Evolutionary conservation across 2,797 vertebrate genomes (phyloP).

Genomic region (Rhinogobio ventralis): DNA sequence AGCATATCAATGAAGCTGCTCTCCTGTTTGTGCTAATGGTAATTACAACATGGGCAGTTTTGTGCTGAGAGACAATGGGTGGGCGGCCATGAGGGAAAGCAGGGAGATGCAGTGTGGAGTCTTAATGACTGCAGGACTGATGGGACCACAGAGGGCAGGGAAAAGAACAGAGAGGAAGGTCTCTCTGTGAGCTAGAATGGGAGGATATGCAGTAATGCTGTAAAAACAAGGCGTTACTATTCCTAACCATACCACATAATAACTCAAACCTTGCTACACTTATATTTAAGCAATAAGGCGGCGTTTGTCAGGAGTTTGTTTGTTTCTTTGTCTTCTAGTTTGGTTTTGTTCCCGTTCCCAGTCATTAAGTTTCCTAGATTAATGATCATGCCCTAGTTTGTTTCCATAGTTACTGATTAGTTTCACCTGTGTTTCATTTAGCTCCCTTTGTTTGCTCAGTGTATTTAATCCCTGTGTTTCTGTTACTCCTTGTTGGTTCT

Average conservation of each 20-base stretch:
- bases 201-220: constrained; percentile 28
- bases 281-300: neutral
- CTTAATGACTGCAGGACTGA: constrained; percentile 66
- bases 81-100: constrained; percentile 55
- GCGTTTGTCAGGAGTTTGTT: neutral
- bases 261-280: neutral
- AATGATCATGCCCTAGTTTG: neutral
- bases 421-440: neutral
- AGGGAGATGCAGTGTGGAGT: constrained; percentile 50
- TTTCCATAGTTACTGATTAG: neutral
- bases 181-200: constrained; percentile 33
- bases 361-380: neutral
- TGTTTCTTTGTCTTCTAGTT: neutral
- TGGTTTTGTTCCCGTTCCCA: neutral
- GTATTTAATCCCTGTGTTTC: neutral
- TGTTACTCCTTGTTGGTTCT: neutral
- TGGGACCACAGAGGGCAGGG: constrained; percentile 61
- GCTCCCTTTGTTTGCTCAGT: neutral
- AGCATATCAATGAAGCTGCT: constrained; percentile 94
- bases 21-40: constrained; percentile 91
- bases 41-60: constrained; percentile 99
- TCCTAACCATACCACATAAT: neutral
- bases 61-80: constrained; percentile 90
- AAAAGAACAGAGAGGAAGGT: constrained; percentile 66
- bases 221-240: constrained; percentile 41